Percentiles rank a stretch among this genome's conserved stretches.
Evolutionary conservation across 2,888 invertebrate species (phyloP).

Genomic region (Phyllotreta striolata): DNA sequence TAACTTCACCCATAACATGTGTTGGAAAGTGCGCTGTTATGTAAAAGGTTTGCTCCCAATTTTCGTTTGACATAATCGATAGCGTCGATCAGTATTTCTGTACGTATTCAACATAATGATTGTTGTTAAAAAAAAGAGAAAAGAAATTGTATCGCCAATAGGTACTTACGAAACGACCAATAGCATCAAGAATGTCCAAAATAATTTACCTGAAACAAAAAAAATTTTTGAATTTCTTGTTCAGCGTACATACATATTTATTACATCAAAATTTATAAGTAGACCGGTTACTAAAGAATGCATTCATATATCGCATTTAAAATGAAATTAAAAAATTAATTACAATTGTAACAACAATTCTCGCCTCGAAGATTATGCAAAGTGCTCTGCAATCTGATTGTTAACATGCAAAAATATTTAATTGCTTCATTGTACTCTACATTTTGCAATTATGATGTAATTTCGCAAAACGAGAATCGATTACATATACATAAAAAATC

Average conservation of each 20-base stretch:
- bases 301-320: too few relatives aligned
- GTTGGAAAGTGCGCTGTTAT: slow-evolving; percentile 39
- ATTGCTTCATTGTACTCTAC: too few relatives aligned
- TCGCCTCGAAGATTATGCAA: too few relatives aligned
- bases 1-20: slow-evolving; percentile 26
- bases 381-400: too few relatives aligned
- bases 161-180: slow-evolving; percentile 19
- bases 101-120: slow-evolving; percentile 5
- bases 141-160: slow-evolving; percentile 7
- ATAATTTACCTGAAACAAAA: slow-evolving; percentile 24
- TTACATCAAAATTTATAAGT: too few relatives aligned
- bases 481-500: too few relatives aligned
- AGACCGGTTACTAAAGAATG: not conserved
- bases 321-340: too few relatives aligned
- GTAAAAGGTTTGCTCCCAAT: slow-evolving; percentile 35
- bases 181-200: slow-evolving; percentile 3
- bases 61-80: slow-evolving; percentile 33
- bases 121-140: slow-evolving; percentile 13
- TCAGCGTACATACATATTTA: not conserved
- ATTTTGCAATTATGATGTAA: too few relatives aligned
- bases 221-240: not conserved
- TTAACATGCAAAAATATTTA: too few relatives aligned
- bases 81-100: slow-evolving; percentile 26
- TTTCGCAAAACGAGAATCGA: too few relatives aligned
- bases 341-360: too few relatives aligned